Evolutionary conservation across 2,888 invertebrate genomes (phyloP).

Genomic region (Automeris io): DNA sequence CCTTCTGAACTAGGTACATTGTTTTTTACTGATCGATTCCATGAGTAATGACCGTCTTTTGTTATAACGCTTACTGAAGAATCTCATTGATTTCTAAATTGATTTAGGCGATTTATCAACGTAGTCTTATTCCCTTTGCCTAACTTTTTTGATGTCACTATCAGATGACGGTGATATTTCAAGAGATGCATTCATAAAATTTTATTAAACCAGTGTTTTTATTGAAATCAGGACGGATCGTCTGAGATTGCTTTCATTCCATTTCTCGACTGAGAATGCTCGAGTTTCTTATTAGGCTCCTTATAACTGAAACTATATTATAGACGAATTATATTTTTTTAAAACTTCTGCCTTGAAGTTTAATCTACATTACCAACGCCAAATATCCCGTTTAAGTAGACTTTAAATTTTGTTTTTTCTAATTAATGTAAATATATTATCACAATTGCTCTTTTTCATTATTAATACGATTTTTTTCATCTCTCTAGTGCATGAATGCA

Average conservation of each 20-base stretch:
- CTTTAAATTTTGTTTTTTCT: no score
- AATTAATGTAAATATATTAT: no score
- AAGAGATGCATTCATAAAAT: background rate
- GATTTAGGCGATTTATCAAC: constrained; percentile 30
- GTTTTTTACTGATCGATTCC: constrained; percentile 17
- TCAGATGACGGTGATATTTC: background rate
- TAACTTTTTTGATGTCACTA: constrained; percentile 1
- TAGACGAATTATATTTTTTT: no score
- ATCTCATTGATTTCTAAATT: constrained; percentile 23
- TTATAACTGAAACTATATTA: no score
- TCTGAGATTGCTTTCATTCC: background rate
- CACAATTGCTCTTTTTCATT: no score
- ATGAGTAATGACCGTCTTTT: constrained; percentile 28
- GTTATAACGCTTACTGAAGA: constrained; percentile 33
- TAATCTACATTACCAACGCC: no score
- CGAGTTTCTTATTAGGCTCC: no score
- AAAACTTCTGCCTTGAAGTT: no score
- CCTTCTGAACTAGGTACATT: background rate
- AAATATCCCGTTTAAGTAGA: no score
- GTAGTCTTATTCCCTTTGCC: constrained; percentile 14
- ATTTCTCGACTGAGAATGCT: background rate
- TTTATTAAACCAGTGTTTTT: background rate
- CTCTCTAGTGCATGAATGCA: no score
- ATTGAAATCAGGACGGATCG: background rate
- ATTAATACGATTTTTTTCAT: no score